Conservation (phyloP, 2,888 invertebrate species). For the Andrena trimmerana region DNA sequence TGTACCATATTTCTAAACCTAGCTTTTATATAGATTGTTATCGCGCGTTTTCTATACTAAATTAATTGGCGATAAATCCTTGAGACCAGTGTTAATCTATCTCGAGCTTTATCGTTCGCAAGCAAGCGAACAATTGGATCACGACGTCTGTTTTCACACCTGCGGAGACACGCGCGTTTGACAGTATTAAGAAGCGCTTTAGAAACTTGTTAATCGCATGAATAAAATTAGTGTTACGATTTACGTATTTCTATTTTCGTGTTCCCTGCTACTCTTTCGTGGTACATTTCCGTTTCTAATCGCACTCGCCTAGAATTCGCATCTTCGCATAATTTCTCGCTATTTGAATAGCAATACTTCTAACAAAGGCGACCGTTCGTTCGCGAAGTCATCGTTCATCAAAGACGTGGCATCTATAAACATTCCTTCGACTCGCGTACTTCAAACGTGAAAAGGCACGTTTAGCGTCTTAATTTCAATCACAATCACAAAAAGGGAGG, state of each 20-base stretch:
- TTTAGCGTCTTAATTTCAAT: not conserved
- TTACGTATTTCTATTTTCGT: not conserved
- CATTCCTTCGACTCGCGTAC: not conserved
- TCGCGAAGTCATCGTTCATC: no score
- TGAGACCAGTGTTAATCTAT: not conserved
- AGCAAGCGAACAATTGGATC: conserved; percentile 2
- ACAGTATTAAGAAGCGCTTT: not conserved
- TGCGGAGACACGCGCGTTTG: not conserved
- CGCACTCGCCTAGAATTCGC: no score
- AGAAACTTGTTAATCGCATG: not conserved
- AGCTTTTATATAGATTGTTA: not conserved
- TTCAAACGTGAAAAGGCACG: not conserved
- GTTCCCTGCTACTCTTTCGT: no score
- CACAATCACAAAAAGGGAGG: not conserved
- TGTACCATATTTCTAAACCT: not conserved
- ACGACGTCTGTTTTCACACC: not conserved
- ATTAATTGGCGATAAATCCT: not conserved
- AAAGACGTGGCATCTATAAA: no score
- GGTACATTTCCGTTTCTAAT: no score
- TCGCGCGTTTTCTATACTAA: not conserved
- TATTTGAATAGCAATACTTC: no score
- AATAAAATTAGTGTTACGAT: no score
- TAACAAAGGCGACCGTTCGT: no score
- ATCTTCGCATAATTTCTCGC: no score
- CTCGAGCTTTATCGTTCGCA: not conserved